A percentile compares a stretch with the other conserved stretches of the same genome.
phyloP scores from a whole-genome alignment of 2,113 vertebrate genomes.

The Lepus americanus region DNA sequence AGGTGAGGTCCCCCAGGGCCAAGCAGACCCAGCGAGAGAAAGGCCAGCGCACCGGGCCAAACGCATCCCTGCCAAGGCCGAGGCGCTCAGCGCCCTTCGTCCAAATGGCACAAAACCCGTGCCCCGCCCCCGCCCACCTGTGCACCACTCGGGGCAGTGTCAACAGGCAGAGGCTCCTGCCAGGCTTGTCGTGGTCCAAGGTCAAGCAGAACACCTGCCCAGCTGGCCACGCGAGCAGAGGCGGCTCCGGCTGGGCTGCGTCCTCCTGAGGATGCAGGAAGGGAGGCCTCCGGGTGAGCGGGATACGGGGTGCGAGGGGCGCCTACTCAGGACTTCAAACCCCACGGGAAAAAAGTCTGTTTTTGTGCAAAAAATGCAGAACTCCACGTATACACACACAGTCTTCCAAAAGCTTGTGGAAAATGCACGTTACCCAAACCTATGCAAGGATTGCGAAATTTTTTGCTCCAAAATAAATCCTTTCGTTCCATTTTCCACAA shows the following conservation, averaged over 20 bases:
- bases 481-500: too few species aligned
- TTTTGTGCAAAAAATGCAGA: too few species aligned
- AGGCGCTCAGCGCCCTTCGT: background rate
- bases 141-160: rapidly evolving
- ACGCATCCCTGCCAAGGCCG: background rate
- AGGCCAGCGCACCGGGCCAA: background rate
- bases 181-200: background rate
- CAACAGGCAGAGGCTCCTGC: background rate
- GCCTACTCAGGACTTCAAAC: background rate
- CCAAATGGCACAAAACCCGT: rapidly evolving
- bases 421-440: too few species aligned
- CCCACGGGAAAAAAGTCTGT: too few species aligned
- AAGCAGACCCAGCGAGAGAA: background rate
- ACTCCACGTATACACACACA: too few species aligned
- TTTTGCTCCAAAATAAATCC: too few species aligned
- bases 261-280: background rate
- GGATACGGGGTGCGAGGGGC: rapidly evolving
- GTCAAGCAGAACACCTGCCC: background rate
- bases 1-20: rapidly evolving
- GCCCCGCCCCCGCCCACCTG: background rate
- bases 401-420: too few species aligned
- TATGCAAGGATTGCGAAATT: too few species aligned
- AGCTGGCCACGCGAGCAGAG: background rate
- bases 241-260: background rate
- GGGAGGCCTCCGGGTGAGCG: rapidly evolving